Conservation (phyloP, 1,140 invertebrate genomes). For the Trachymyrmex septentrionalis region DNA sequence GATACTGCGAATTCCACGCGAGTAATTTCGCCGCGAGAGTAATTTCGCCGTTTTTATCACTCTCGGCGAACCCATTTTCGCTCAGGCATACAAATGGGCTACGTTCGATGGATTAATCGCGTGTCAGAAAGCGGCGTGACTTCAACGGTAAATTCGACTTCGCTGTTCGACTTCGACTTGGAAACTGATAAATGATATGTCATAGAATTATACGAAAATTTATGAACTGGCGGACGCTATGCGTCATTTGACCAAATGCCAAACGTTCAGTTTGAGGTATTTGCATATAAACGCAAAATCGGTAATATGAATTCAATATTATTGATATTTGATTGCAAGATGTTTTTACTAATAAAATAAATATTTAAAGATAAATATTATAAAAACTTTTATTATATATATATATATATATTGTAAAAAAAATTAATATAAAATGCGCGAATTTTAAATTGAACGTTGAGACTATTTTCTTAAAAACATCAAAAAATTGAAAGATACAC, state of each 20-base stretch:
- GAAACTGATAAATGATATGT: slow-evolving; percentile 55
- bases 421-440: not conserved
- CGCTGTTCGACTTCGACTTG: slow-evolving; percentile 48
- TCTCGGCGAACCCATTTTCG: slow-evolving; percentile 59
- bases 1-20: slow-evolving; percentile 58
- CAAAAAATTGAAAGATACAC: not conserved
- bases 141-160: slow-evolving; percentile 55
- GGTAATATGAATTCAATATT: slow-evolving; percentile 17
- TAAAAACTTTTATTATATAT: not conserved
- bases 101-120: slow-evolving; percentile 64
- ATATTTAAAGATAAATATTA: not conserved
- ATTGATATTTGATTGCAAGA: not conserved
- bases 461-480: not conserved
- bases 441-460: not conserved
- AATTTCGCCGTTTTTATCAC: slow-evolving; percentile 60
- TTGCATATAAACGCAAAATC: slow-evolving; percentile 18
- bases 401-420: too few relatives aligned
- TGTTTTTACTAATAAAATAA: not conserved
- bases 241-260: slow-evolving; percentile 16
- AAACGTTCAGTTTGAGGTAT: slow-evolving; percentile 1
- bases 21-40: slow-evolving; percentile 57
- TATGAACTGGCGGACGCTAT: slow-evolving; percentile 45
- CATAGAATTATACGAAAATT: slow-evolving; percentile 57
- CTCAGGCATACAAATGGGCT: slow-evolving; percentile 59
- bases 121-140: slow-evolving; percentile 59